Conservation (phyloP, 2,797 vertebrate genomes). For the Fringilla coelebs region DNA sequence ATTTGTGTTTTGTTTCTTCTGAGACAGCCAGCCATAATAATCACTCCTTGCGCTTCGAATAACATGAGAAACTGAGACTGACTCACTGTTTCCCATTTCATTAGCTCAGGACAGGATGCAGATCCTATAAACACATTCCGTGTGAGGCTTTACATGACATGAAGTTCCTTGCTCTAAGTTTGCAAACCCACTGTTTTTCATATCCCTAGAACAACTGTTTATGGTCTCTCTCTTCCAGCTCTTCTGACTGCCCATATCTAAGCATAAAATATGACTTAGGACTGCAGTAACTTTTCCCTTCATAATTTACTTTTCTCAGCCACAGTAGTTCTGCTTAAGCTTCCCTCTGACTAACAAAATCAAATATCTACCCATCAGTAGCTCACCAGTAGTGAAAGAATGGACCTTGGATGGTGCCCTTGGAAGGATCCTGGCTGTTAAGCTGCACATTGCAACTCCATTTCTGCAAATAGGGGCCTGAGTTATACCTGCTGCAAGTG, state of each 20-base stretch:
- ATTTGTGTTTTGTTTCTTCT: conserved; percentile 65
- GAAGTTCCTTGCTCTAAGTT: conserved; percentile 19
- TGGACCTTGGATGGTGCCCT: background rate
- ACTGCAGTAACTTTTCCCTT: background rate
- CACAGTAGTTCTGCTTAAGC: background rate
- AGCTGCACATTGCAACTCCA: background rate
- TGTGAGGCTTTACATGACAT: conserved; percentile 26
- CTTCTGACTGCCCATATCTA: background rate
- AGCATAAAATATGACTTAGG: background rate
- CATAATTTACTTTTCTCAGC: background rate
- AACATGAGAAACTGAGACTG: conserved; percentile 56
- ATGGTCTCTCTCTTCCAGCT: background rate
- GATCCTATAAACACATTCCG: conserved; percentile 61
- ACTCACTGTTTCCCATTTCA: conserved; percentile 66
- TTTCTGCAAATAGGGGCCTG: background rate
- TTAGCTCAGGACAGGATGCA: conserved; percentile 60
- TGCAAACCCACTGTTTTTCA: background rate
- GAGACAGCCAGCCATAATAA: conserved; percentile 32
- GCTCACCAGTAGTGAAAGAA: background rate
- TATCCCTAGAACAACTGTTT: conserved; percentile 32
- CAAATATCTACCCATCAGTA: background rate
- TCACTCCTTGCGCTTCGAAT: conserved; percentile 34
- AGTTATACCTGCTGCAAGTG: background rate
- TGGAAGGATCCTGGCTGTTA: background rate
- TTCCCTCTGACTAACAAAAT: background rate